phyloP scores from a whole-genome alignment of 2,113 vertebrate species.

The Aptenodytes patagonicus region DNA sequence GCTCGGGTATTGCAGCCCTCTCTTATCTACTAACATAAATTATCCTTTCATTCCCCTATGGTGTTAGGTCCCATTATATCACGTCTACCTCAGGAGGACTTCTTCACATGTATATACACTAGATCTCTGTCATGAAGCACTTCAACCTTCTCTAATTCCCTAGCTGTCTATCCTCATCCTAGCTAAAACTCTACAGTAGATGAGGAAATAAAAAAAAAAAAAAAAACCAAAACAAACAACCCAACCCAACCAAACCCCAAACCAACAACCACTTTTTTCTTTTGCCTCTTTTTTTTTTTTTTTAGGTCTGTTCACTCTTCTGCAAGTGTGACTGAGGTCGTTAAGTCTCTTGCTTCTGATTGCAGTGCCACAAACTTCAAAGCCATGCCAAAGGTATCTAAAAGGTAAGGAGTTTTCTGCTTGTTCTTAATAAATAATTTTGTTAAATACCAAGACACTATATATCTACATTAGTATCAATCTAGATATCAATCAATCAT shows the following conservation, averaged over 20 bases:
- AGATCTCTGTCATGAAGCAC: neutral
- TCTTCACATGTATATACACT: neutral
- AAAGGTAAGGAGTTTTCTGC: neutral
- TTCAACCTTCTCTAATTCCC: neutral
- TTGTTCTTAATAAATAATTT: neutral
- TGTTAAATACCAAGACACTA: neutral
- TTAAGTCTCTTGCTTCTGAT: neutral
- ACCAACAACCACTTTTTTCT: neutral
- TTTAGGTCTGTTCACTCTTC: neutral
- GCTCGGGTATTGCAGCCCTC: rapidly evolving
- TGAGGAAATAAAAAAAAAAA: neutral
- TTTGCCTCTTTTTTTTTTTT: neutral
- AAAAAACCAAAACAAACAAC: neutral
- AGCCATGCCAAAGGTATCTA: neutral
- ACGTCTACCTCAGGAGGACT: neutral
- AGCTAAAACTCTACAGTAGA: neutral
- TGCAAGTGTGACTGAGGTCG: neutral
- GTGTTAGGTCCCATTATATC: neutral
- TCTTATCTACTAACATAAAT: neutral
- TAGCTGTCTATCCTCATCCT: neutral
- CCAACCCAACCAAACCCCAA: too few species aligned
- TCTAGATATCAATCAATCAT: neutral
- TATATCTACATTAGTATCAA: neutral
- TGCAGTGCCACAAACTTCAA: neutral
- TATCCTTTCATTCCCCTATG: neutral